Evolutionary conservation across 2,888 invertebrate species (phyloP), one percentile per base, ranked within the genome.

Genomic region (Ceratothoa steindachneri): DNA sequence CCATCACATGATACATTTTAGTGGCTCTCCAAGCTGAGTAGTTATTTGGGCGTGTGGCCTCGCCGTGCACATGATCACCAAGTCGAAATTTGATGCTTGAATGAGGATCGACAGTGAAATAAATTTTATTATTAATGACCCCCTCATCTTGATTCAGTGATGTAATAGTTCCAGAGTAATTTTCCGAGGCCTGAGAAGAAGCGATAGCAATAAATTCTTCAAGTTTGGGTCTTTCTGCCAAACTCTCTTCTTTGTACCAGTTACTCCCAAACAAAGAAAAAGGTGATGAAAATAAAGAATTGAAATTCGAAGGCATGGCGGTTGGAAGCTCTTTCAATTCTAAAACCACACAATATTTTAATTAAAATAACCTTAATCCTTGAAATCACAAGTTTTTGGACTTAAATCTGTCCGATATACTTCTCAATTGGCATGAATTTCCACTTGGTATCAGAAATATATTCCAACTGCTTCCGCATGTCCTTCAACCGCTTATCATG

Each of bases 391-490:
- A n/a, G n/a, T n/a, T n/a, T n/a, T n/a, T n/a, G n/a, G n/a, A n/a
- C n/a, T 73, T 31, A 77, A 67, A 71, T 68, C 22, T 77, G 73
- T 0, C 77, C 77, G 24, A 77, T 77, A 55, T 74, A 77, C 31
- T 89, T 90, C 80, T 91, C 91, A 81, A 89, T 87, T 53, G 88
- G 85, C 69, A 90, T 89, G 85, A 90, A 92, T 84, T 90, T 89
- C 93, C 93, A 93, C 82, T 91, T 90, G 0, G 92, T 92, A 71
- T 89, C 88, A 83, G 90, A 91, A n/a, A 93, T 85, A 82, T 89
- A 90, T 81, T 91, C 91, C 72, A 92, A 84, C 84, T 92, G 91
- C 83, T 90, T 91, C 74, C 92, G 86, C 52, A 93, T 84, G 51
- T 87, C 85, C 83, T 90, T 90, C 72, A 93, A 87, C 79, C 92